Conservation (phyloP, 2,113 vertebrate species). For the Bujurquina vittata region DNA sequence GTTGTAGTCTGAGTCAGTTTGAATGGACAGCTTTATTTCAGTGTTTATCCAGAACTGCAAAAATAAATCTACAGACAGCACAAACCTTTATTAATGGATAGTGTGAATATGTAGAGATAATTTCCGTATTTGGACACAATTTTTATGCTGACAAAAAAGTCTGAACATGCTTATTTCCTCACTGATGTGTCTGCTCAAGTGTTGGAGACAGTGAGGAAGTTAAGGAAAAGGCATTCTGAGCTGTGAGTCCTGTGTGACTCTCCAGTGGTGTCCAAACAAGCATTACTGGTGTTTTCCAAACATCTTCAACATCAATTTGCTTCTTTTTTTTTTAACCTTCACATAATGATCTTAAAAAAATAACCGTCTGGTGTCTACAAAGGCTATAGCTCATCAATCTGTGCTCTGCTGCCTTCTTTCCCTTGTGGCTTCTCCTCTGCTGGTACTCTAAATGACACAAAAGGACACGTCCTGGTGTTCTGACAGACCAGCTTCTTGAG, state of each 20-base stretch:
- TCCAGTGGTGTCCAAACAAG: constrained; percentile 23
- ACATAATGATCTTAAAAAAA: neutral
- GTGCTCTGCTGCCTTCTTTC: neutral
- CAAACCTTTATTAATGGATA: neutral
- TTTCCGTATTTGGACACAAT: neutral
- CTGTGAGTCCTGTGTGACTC: constrained; percentile 7
- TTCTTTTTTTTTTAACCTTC: neutral
- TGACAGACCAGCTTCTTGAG: constrained; percentile 90
- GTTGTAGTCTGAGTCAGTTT: neutral
- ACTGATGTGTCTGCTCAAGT: neutral
- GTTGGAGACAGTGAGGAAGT: neutral
- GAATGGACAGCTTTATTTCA: constrained; percentile 28
- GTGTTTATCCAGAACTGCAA: neutral
- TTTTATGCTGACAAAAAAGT: neutral
- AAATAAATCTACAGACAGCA: constrained; percentile 16
- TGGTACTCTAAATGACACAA: constrained; percentile 87
- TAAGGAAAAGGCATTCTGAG: neutral
- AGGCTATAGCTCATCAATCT: constrained; percentile 66
- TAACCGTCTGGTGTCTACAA: neutral
- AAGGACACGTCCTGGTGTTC: constrained; percentile 89
- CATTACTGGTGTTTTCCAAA: neutral
- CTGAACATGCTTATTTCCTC: neutral
- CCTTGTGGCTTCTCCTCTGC: constrained; percentile 7
- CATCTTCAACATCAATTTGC: neutral
- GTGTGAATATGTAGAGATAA: neutral